Conservation (phyloP, 2,888 invertebrate species). For the Bhutanitis thaidina region DNA sequence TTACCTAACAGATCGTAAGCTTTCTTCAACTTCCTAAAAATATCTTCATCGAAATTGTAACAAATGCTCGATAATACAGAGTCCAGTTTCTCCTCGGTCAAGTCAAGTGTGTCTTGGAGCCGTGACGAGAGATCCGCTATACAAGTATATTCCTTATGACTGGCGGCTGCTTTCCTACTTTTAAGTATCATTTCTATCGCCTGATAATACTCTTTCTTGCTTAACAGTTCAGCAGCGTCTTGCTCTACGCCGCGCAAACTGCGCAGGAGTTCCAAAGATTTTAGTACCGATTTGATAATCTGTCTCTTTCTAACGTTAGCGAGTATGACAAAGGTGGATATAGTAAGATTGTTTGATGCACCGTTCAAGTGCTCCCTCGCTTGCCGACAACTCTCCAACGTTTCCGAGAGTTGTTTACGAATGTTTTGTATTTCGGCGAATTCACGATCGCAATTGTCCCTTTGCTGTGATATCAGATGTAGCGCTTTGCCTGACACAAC, state of each 20-base stretch:
- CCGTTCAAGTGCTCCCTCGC: slow-evolving; percentile 86
- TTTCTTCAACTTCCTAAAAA: slow-evolving; percentile 90
- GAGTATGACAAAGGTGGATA: slow-evolving; percentile 92
- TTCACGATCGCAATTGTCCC: slow-evolving; percentile 91
- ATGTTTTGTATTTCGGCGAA: slow-evolving; percentile 88
- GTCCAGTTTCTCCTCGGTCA: slow-evolving; percentile 95
- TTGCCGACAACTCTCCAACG: slow-evolving; percentile 84
- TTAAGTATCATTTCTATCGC: slow-evolving; percentile 94
- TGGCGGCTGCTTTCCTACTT: slow-evolving; percentile 91
- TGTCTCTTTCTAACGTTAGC: slow-evolving; percentile 95
- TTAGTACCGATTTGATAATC: slow-evolving; percentile 88
- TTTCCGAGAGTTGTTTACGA: slow-evolving; percentile 84
- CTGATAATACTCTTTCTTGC: slow-evolving; percentile 91
- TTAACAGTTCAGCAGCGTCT: slow-evolving; percentile 88
- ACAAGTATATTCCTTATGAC: slow-evolving; percentile 93
- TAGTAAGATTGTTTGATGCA: slow-evolving; percentile 90
- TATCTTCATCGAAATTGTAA: slow-evolving; percentile 86
- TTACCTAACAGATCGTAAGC: slow-evolving; percentile 95
- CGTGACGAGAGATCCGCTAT: slow-evolving; percentile 92
- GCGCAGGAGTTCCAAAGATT: slow-evolving; percentile 81
- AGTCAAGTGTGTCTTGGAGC: slow-evolving; percentile 92
- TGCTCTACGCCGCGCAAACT: slow-evolving; percentile 89
- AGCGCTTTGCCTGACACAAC: slow-evolving; percentile 96
- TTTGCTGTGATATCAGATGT: slow-evolving; percentile 94
- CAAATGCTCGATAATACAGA: slow-evolving; percentile 89